Base-by-base conservation (phyloP, 1,140 invertebrate genomes). In the Meloidogyne chitwoodi region DNA sequence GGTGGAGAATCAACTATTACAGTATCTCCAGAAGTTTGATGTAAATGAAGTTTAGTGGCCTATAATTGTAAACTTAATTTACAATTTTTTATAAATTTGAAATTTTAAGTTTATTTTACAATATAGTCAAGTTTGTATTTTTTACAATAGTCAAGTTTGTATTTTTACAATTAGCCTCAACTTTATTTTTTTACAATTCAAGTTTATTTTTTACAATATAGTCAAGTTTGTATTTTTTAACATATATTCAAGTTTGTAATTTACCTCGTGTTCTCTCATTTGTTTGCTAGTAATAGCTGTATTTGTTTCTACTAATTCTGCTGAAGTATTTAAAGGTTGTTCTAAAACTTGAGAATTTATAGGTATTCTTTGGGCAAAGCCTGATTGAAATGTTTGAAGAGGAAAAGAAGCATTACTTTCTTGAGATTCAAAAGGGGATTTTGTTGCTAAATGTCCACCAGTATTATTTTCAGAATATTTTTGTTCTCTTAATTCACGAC, bases 361-460 rank as follows among this genome's bases (percentile, higher is more conserved):
- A 0, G 44, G 5, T 48, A 48, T 48, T 48, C 44, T 48, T 48
- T n/a, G 48, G 4, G 48, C 4, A 56, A 56, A 56, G 4, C 31
- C 1, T 61, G 29, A 24, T 70, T 41, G 68, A 16, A 72, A 24
- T 63, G 22, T 56, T 61, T 73, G 71, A 24, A 73, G 48, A 63
- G 71, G 22, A 16, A 73, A 73, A 22, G 71, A 73, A 27, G 56
- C n/a, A 34, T 61, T 34, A 64, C 71, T 73, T 14, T 73, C 71
- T 61, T 64, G 71, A 0, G 71, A 61, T 61, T 73, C 71, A 16
- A 73, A 63, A 8, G 71, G 71, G 34, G 41, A 34, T 34, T 61
- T 61, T 22, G 10, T 70, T 70, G 71, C 1, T 38, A 27, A 8
- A 56, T n/a, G 1, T 8, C 48, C 19, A n/a, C n/a, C 5, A n/a